Evolutionary conservation across 2,888 invertebrate genomes (phyloP), one percentile per base, ranked within the genome.

Genomic region (Balanococcus diminutus): DNA sequence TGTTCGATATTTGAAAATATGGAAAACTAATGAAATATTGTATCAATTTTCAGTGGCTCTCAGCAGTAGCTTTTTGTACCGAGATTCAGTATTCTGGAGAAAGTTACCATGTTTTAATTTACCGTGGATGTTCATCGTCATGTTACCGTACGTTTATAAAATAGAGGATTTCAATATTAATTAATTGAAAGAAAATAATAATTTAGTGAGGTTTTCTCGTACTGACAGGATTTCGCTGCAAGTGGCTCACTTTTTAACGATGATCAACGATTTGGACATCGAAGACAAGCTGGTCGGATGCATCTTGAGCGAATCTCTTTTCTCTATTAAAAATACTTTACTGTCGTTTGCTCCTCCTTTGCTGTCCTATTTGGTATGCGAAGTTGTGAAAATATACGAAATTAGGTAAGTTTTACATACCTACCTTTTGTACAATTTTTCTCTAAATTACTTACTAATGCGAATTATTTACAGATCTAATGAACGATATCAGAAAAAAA

Each of bases 331-430:
- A 51, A 87, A 87, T n/a, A 86, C 75, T 67, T 89, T 92, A 28
- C 92, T 93, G 87, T 93, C 93, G 87, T 90, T 92, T 46, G 88
- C 91, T 81, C 94, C 96, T 86, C 92, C 94, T 88, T 88, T 93
- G 88, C 87, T 94, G 22, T 93, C 95, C 87, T 92, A 97, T 88
- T 89, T 92, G 1, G 90, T 97, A 86, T 96, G 96, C 89, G 98
- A 98, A 91, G 90, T 96, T 86, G 93, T 97, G 89, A 98, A 98
- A 90, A 94, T 94, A 91, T 94, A 96, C 90, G 98, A 98, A 92
- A 97, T 98, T 88, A 97, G 95, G 97, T 98, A 90, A 93, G 93
- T 84, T 19, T 56, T 56, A 14, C 4, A 42, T 3, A 36, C 8
- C 3, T 16, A 25, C 75, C 16, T 79, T 31, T 79, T 79, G 3